Base-by-base conservation (phyloP, 2,797 vertebrate genomes). In the Hydrocynus forskahlii region DNA sequence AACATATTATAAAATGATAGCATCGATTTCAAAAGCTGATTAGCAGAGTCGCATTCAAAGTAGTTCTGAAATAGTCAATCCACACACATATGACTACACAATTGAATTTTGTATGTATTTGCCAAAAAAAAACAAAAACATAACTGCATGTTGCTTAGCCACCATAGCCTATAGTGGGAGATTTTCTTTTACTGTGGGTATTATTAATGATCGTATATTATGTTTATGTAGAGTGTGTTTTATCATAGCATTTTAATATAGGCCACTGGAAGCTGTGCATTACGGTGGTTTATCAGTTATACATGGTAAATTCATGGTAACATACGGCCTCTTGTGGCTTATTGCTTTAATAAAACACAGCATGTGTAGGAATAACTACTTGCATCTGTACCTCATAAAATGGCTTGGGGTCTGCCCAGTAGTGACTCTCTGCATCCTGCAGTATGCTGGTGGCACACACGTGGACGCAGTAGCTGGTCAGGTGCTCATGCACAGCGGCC, bases 401-500 rank as follows among this genome's bases (percentile, higher is more conserved):
- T 75, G 96, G 94, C 91, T 97, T 98, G 88, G 85, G 93, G 92
- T 98, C 97, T 75, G 94, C 93, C 98, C 98, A 99, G 90, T 95
- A 91, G 91, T 99, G 97, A 92, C 97, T 97, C 88, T 99, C 97
- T 19, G 96, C 95, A 62, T 99, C 98, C 85, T 98, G 97, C 79
- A 99, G 94, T 92, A 99, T 93, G 89, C 95, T 96, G 87, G 95
- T 94, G 87, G 94, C 91, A 90, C 97, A 98, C 88, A 96, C 91
- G 88, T 95, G 95, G 90, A 96, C 9, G 85, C 95, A 97, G 94
- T 99, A 97, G 91, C 94, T 91, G 0, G 91, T 95, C 92, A 99
- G 89, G 92, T 97, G 97, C 84, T 95, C 92, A 88, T 93, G 95
- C 72, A 98, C 88, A 79, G 92, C 87, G 71, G 75, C 94, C 82